phyloP scores from a whole-genome alignment of 1,140 invertebrate genomes.

The Scaptodrosophila lebanonensis region DNA sequence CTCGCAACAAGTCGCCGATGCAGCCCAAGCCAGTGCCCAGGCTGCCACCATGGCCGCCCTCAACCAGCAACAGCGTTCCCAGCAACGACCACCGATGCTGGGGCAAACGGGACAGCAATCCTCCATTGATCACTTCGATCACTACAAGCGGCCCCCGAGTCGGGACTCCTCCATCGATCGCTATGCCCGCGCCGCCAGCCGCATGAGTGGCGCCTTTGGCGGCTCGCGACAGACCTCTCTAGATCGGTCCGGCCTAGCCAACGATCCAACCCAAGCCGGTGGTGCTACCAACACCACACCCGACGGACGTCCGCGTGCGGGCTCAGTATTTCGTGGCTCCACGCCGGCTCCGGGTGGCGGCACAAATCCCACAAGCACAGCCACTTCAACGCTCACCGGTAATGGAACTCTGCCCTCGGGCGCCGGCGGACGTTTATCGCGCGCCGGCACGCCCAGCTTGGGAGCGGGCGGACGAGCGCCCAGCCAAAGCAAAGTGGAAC shows the following conservation, averaged over 20 bases:
- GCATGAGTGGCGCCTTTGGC: slow-evolving; percentile 77
- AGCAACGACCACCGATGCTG: slow-evolving; percentile 78
- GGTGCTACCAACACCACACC: slow-evolving; percentile 78
- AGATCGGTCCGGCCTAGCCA: slow-evolving; percentile 79
- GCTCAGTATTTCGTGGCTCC: slow-evolving; percentile 78
- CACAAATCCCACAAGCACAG: slow-evolving; percentile 28
- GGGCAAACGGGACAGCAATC: slow-evolving; percentile 79
- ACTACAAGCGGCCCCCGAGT: slow-evolving; percentile 93
- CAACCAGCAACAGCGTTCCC: slow-evolving; percentile 78
- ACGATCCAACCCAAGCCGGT: slow-evolving; percentile 60
- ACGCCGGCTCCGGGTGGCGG: slow-evolving; percentile 78
- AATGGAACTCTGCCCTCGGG: slow-evolving; percentile 79
- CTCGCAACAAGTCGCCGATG: slow-evolving; percentile 53
- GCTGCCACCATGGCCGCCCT: slow-evolving; percentile 36
- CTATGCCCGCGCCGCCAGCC: slow-evolving; percentile 82
- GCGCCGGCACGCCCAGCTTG: slow-evolving; percentile 77
- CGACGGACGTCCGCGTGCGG: slow-evolving; percentile 78
- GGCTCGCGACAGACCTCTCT: slow-evolving; percentile 87
- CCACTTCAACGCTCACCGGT: slow-evolving; percentile 67
- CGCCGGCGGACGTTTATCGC: slow-evolving; percentile 75
- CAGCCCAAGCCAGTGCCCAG: slow-evolving; percentile 4
- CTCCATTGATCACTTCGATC: slow-evolving; percentile 89
- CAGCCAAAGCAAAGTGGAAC: slow-evolving; percentile 48
- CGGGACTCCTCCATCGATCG: slow-evolving; percentile 91
- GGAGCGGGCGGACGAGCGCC: slow-evolving; percentile 45